Conservation (phyloP, 2,113 vertebrate species). For the Stercorarius parasiticus region DNA sequence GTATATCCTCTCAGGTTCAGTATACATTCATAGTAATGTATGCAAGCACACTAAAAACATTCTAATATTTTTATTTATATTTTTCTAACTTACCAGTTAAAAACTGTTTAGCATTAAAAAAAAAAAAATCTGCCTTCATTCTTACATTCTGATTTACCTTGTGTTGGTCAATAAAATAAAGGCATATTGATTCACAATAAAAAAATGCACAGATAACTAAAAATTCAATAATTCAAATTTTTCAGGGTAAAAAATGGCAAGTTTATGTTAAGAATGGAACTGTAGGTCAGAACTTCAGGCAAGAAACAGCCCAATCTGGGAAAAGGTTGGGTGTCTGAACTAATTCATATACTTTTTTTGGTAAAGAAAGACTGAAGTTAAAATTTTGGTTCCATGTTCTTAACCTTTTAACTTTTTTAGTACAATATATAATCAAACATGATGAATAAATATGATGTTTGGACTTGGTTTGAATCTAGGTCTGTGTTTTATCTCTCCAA, state of each 20-base stretch:
- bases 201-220: not conserved
- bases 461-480: not conserved
- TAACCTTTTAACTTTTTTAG: not conserved
- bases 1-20: not conserved
- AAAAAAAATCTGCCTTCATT: not conserved
- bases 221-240: not conserved
- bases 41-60: not conserved
- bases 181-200: not conserved
- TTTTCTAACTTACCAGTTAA: not conserved
- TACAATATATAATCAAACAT: not conserved
- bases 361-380: not conserved
- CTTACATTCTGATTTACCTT: not conserved
- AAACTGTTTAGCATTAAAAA: not conserved
- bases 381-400: not conserved
- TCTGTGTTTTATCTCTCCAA: not conserved
- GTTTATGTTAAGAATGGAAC: not conserved
- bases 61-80: not conserved
- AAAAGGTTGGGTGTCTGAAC: not conserved
- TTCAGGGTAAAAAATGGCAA: not conserved
- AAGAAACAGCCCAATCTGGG: not conserved
- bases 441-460: not conserved
- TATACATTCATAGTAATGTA: not conserved
- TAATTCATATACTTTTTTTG: not conserved
- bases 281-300: not conserved
- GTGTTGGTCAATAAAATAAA: not conserved